Base-by-base conservation (phyloP, 1,140 invertebrate species). In the Micrasema longulum region DNA sequence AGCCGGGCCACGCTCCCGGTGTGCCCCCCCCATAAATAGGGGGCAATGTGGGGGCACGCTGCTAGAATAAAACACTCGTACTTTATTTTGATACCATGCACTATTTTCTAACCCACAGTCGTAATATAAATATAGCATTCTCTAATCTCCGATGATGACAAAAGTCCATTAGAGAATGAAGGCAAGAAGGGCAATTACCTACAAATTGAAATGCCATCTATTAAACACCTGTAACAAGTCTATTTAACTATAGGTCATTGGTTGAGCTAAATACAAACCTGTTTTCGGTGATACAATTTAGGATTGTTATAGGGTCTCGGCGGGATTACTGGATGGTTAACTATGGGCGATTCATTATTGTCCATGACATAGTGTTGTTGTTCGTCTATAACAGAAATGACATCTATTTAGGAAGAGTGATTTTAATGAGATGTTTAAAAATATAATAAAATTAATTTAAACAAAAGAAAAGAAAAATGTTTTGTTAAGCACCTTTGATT, bases 401-500 rank as follows among this genome's bases (percentile, higher is more conserved):
- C 14, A 18, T 45, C 35, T 45, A 41, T 62, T 62, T 62, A 62
- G 31, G 14, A n/a, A n/a, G 22, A 20, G 12, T 38, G 36, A 36
- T 38, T 36, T n/a, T n/a, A n/a, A n/a, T n/a, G n/a, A n/a, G n/a
- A n/a, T n/a, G n/a, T n/a, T n/a, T n/a, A n/a, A n/a, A n/a, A n/a
- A n/a, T n/a, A n/a, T n/a, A n/a, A n/a, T n/a, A n/a, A n/a, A n/a
- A n/a, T n/a, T n/a, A 22, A 52, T 22, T 2, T 12, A 52, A 22
- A 35, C 26, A 57, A 35, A 57, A 57, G 7, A 36, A 57, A 57
- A 57, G 12, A 31, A 31, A 31, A 31, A 31, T 31, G n/a, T 31
- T 31, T 31, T 2, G 26, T 2, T 31, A 31, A 31, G 3, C 26
- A 94, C 93, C 94, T 90, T 96, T 96, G 41, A 98, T 96, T 26